Percentiles rank a stretch among this genome's conserved stretches.
Conservation (phyloP, 2,888 invertebrate genomes). For the Lycaena phlaeas region DNA sequence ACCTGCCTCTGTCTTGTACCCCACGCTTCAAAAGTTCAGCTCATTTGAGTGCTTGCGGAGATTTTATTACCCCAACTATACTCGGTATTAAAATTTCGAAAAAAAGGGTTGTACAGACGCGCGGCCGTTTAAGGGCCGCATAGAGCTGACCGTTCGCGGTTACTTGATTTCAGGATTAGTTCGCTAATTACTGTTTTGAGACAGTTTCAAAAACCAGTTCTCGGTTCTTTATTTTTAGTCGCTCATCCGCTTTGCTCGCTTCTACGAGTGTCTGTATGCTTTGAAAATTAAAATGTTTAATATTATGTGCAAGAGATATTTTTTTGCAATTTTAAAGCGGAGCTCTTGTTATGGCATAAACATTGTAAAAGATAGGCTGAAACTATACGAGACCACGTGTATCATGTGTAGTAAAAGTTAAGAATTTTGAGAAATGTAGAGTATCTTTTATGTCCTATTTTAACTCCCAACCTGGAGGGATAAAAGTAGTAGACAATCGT, state of each 20-base stretch:
- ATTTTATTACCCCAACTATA: slow-evolving; percentile 71
- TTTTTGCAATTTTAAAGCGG: slow-evolving; percentile 1
- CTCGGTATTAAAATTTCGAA: slow-evolving; percentile 55
- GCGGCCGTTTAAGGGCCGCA: slow-evolving; percentile 50
- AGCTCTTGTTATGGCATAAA: slow-evolving; percentile 2
- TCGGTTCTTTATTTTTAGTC: slow-evolving; percentile 22
- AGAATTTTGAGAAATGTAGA: no score
- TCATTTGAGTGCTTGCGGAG: slow-evolving; percentile 70
- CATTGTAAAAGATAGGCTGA: background rate
- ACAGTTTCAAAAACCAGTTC: slow-evolving; percentile 44
- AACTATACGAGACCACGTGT: no score
- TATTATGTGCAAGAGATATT: background rate
- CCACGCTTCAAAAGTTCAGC: slow-evolving; percentile 71
- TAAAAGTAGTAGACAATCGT: no score
- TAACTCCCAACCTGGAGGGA: no score
- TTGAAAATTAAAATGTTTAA: slow-evolving; percentile 7
- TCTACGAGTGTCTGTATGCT: slow-evolving; percentile 7
- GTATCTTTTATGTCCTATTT: no score
- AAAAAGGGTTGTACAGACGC: slow-evolving; percentile 57
- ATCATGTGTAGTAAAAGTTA: no score
- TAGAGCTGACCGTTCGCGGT: slow-evolving; percentile 61
- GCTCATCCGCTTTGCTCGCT: slow-evolving; percentile 11
- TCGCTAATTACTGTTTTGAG: slow-evolving; percentile 55
- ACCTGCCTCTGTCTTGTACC: slow-evolving; percentile 68
- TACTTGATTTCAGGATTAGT: slow-evolving; percentile 57